Evolutionary conservation across 1,140 invertebrate genomes (phyloP), one percentile per base, ranked within the genome.

Genomic region (Riptortus pedestris): DNA sequence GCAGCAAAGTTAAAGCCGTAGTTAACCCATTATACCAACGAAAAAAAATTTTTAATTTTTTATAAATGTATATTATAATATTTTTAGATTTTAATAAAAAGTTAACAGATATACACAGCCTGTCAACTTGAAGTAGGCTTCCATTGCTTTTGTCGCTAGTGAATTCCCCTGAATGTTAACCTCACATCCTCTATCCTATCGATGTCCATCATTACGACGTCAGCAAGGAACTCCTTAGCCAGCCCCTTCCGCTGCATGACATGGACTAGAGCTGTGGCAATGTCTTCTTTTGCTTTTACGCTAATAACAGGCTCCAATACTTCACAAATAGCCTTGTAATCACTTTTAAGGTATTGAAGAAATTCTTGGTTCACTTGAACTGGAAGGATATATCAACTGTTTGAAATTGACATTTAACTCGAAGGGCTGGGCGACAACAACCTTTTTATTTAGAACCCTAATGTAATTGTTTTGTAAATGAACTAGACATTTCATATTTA

Each of bases 111-210:
- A 94, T 74, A 88, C 87, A 73, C 92, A 88, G 18, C 93, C 93
- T 16, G 93, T 90, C 11, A 97, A 78, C 77, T 96, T 96, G 74
- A 96, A 82, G 72, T 95, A 96, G 1, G 93, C 91, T 78, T 97
- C 94, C 86, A 96, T 96, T 63, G 93, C 89, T 77, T 98, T 97
- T 52, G 94, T 97, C 59, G 93, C 94, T 70, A 98, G 81, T 43
- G 91, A 95, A 77, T 97, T 98, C 94, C 94, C 67, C 88, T 80
- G 76, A 93, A 93, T 57, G 90, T 92, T 67, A 93, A 77, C 64
- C 88, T 83, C 72, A 91, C 88, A 77, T 93, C 90, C 70, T 85
- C 84, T 64, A 92, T 86, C 71, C 87, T 80, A 48, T 89, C 79
- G 71, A 96, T 86, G 75, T 96, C 93, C 71, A 88, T 80, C 76